Evolutionary conservation across 2,797 vertebrate species (phyloP), one percentile per base, ranked within the genome.

Genomic region (Trematomus bernacchii): DNA sequence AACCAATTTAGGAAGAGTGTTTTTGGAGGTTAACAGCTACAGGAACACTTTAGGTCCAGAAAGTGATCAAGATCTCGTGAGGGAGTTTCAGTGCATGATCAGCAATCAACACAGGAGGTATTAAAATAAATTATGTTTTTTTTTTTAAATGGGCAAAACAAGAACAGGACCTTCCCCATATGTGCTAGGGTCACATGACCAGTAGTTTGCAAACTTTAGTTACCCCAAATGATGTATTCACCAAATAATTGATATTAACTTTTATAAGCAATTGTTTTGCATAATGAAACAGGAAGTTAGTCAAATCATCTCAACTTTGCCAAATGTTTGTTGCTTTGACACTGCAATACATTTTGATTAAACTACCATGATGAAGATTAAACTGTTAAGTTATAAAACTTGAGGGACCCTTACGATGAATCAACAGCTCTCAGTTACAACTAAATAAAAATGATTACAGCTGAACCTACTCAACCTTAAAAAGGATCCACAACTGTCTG

Each of bases 31-130:
- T 37, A 59, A 53, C 19, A n/a, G 18, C 11, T 77, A n/a, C 1
- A 27, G 37, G 15, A 23, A 0, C 27, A 73, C 15, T 50, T 55
- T 3, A 64, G 52, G 48, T 76, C 54, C 71, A 63, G 37, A 67
- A 57, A 69, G 0, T 43, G 66, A 75, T 40, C 13, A 13, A 57
- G 6, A 50, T 43, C 27, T 57, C 37, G 15, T 2, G 5, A 43
- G 40, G 3, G 23, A 9, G 9, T n/a, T 54, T 66, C 74, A 33
- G 10, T 23, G 62, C 67, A 14, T 13, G 42, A 30, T 77, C 60
- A 74, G 61, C 76, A 33, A 33, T 9, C 33, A 33, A 16, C 21
- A 44, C 7, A 1, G 16, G n/a, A 1, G 5, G 30, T 21, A 44
- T 6, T 37, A 8, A 18, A 30, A 55, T 61, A 43, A 0, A n/a